Evolutionary conservation across 2,888 invertebrate species (phyloP).

Genomic region (Xestia rhomboidea): DNA sequence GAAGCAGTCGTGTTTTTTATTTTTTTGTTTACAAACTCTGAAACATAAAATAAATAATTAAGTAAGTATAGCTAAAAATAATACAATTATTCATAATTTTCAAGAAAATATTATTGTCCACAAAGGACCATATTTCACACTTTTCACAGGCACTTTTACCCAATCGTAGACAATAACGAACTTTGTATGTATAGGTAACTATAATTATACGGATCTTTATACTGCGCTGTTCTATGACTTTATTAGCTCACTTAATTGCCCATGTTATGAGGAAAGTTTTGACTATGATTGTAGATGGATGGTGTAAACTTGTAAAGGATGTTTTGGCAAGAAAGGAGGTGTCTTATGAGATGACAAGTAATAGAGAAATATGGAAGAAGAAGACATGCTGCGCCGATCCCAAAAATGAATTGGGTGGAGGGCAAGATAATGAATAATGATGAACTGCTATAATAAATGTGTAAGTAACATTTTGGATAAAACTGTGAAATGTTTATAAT

Average conservation of each 20-base stretch:
- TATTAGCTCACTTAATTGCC: too few species aligned
- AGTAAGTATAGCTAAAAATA: neutral
- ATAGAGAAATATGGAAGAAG: too few species aligned
- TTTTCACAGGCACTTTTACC: neutral
- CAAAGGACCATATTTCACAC: neutral
- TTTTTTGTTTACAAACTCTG: slow-evolving; percentile 14
- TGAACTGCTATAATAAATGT: too few species aligned
- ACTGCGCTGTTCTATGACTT: neutral
- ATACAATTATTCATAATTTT: neutral
- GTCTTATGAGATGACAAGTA: too few species aligned
- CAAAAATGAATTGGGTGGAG: too few species aligned
- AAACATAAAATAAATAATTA: slow-evolving; percentile 18
- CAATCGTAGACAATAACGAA: neutral
- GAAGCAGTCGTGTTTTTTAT: too few species aligned
- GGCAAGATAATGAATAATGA: too few species aligned
- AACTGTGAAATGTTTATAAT: neutral
- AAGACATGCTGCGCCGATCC: too few species aligned
- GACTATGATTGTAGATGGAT: too few species aligned
- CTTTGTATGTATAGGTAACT: neutral
- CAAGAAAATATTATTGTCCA: neutral
- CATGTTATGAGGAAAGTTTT: too few species aligned
- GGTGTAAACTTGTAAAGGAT: too few species aligned
- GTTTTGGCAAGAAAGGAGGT: too few species aligned
- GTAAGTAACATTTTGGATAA: neutral
- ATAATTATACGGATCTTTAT: neutral